phyloP scores from a whole-genome alignment of 2,888 invertebrate genomes.

The Graphium colonna region DNA sequence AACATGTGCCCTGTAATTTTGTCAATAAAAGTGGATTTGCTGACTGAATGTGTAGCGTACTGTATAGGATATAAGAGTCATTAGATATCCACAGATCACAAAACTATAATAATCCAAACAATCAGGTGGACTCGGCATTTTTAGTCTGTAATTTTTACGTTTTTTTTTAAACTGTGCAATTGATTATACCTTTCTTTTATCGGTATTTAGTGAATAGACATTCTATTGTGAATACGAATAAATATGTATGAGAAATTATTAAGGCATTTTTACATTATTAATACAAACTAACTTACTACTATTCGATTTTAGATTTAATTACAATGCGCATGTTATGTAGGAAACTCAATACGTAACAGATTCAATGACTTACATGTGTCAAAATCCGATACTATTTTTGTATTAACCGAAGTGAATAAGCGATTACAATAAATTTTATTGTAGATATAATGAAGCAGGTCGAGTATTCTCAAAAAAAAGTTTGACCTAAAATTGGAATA shows the following conservation, averaged over 20 bases:
- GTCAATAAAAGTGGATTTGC: constrained; percentile 30
- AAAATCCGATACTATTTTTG: constrained; percentile 27
- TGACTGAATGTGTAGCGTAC: constrained; percentile 40
- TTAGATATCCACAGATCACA: constrained; percentile 31
- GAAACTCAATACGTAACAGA: constrained; percentile 8
- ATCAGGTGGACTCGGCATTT: constrained; percentile 33
- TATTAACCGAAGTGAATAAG: constrained; percentile 21
- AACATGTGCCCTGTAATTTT: background rate
- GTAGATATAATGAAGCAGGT: background rate
- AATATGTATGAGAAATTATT: constrained; percentile 2
- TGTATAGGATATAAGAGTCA: constrained; percentile 42
- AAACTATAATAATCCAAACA: constrained; percentile 19
- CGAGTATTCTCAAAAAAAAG: background rate
- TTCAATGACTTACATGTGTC: constrained; percentile 11
- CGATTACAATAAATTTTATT: constrained; percentile 4
- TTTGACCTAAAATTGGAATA: background rate
- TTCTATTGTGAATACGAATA: constrained; percentile 13
- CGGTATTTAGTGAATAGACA: constrained; percentile 6
- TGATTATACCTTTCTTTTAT: constrained; percentile 7
- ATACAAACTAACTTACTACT: constrained; percentile 5
- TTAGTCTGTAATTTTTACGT: constrained; percentile 26
- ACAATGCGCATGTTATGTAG: constrained; percentile 2
- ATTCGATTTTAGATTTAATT: constrained; percentile 10
- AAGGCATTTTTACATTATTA: constrained; percentile 16
- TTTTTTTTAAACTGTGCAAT: constrained; percentile 15